Evolutionary conservation across 2,797 vertebrate genomes (phyloP).

Genomic region (Phalloptychus januarius): DNA sequence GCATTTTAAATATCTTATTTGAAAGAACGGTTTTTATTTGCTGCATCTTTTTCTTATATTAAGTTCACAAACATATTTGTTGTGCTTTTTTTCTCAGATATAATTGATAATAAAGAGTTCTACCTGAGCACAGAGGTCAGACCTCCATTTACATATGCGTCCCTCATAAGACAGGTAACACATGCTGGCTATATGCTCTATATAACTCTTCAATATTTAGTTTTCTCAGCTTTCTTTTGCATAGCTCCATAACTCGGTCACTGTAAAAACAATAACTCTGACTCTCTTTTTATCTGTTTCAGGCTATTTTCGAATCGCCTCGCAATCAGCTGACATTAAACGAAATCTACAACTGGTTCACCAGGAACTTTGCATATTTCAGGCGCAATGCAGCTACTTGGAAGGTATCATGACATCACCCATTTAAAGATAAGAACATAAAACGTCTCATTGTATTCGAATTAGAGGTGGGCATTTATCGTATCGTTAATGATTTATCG

Average conservation of each 20-base stretch:
- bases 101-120: conserved; percentile 99
- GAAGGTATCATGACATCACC: conserved; percentile 84
- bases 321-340: conserved; percentile 99
- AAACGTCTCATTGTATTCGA: background rate
- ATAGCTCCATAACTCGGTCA: background rate
- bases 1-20: background rate
- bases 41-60: background rate
- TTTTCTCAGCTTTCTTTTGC: background rate
- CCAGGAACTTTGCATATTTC: conserved; percentile 98
- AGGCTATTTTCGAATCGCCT: conserved; percentile 98
- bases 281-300: conserved; percentile 45
- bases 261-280: background rate
- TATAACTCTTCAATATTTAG: background rate
- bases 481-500: no score
- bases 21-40: background rate
- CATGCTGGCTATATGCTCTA: background rate
- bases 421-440: background rate
- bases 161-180: conserved; percentile 96
- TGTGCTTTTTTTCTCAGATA: conserved; percentile 82
- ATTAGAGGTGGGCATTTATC: no score
- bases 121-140: conserved; percentile 97
- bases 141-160: conserved; percentile 98
- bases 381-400: conserved; percentile 97
- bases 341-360: conserved; percentile 99
- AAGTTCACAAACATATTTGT: background rate